Base-by-base conservation (phyloP, 1,140 invertebrate genomes). In the Mylabris phalerata region DNA sequence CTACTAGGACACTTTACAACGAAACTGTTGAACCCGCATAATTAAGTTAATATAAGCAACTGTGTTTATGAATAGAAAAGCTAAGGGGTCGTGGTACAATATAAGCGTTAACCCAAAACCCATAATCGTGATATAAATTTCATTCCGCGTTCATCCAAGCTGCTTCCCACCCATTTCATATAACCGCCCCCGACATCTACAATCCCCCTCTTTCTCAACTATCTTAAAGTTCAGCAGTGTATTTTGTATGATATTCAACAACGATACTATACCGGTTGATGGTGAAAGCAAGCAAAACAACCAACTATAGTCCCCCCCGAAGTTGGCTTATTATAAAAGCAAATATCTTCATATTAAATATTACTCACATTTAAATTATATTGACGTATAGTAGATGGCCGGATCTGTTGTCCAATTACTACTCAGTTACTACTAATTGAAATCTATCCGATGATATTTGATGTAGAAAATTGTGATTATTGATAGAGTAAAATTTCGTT, bases 341-440 rank as follows among this genome's bases (percentile, higher is more conserved):
- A 70, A 67, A 67, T 68, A 68, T 64, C 63, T 64, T 60, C 57
- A 67, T 62, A 67, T 71, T 71, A 68, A 71, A 69, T 70, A 68
- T 64, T 67, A 65, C 69, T 71, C 67, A 71, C 68, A 71, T 71
- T 71, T 67, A 70, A 71, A 69, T 70, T 71, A 71, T 68, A 67
- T 67, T 62, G 58, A 40, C 50, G 61, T 10, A 42, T 32, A 32
- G 9, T 42, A 11, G 19, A 10, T 11, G 19, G 45, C 13, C 52
- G 61, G 52, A 63, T 55, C 60, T 56, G 54, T 58, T 58, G 55
- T 65, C 69, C 67, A 71, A 71, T 71, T 71, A 71, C 62, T 62
- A 54, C 55, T 60, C 57, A 48, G 50, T 32, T 32, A 5, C 4
- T 2, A 4, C 41, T 70, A 70, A 71, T 71, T 71, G 69, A 70